Conservation (phyloP, 2,113 vertebrate genomes). For the Cranoglanis bouderius region DNA sequence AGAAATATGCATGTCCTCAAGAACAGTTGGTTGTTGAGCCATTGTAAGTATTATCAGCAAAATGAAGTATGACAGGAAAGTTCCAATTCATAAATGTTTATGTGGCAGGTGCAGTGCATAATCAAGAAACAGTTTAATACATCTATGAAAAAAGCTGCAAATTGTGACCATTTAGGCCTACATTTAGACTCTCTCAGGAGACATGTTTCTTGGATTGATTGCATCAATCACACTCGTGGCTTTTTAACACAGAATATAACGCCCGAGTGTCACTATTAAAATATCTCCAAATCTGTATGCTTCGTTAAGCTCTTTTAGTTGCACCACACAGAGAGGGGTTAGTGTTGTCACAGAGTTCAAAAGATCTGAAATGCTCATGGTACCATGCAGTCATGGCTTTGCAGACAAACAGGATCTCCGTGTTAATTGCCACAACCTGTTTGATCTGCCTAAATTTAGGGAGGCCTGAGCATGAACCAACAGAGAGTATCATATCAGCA, state of each 20-base stretch:
- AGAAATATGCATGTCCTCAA: background rate
- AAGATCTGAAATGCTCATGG: conserved; percentile 36
- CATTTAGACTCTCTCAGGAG: too few species aligned
- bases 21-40: too few species aligned
- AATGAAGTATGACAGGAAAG: too few species aligned
- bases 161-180: too few species aligned
- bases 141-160: too few species aligned
- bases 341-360: conserved; percentile 31
- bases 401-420: conserved; percentile 42
- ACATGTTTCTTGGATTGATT: background rate
- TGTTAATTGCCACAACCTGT: conserved; percentile 40
- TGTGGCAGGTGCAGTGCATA: background rate
- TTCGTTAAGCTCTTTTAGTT: conserved; percentile 29
- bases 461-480: conserved; percentile 37
- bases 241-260: conserved; percentile 36
- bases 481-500: conserved; percentile 34
- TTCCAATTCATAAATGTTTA: background rate
- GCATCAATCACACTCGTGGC: background rate
- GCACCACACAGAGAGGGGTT: conserved; percentile 8
- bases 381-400: conserved; percentile 43
- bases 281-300: conserved; percentile 30
- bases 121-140: conserved; percentile 32
- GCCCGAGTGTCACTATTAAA: conserved; percentile 2
- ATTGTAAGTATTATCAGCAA: too few species aligned
- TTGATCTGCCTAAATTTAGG: conserved; percentile 33